These are phyloP conservation scores for Eidolon dupreanum DNA, from an alignment of 2,797 vertebrate genomes.

Conservation along the genomic window DNA sequence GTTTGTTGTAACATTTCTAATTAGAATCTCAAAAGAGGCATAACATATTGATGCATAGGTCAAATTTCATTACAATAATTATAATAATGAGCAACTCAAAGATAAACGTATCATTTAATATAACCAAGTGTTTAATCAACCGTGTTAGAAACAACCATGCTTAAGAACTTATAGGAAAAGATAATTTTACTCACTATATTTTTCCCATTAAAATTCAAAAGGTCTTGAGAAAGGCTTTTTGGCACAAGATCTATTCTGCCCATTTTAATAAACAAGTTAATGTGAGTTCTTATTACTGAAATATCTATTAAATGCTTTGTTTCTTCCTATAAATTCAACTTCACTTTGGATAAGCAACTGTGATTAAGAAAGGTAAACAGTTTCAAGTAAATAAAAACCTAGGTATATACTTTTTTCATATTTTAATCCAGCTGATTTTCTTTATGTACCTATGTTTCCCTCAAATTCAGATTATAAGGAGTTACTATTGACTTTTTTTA, in stretches of 20 bases:
- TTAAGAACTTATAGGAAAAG: background rate
- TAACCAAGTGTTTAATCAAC: background rate
- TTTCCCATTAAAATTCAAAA: background rate
- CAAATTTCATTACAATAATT: background rate
- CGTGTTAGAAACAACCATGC: background rate
- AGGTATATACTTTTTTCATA: background rate
- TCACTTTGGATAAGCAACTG: background rate
- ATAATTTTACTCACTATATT: background rate
- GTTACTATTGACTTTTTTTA: background rate
- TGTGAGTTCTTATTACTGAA: background rate
- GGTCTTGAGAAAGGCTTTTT: background rate
- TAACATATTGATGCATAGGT: background rate
- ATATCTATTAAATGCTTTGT: background rate
- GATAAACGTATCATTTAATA: background rate
- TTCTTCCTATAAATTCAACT: background rate
- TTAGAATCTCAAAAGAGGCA: background rate
- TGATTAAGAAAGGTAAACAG: background rate
- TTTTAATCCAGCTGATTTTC: background rate
- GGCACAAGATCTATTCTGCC: background rate
- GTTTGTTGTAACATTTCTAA: background rate
- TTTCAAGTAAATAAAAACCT: background rate
- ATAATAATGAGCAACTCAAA: background rate
- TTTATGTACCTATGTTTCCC: background rate
- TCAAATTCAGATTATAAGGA: background rate
- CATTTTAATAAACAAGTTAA: background rate